Percentiles rank a stretch among this genome's conserved stretches.
Evolutionary conservation across 2,113 vertebrate species (phyloP).

Genomic region (Empidonax alnorum): DNA sequence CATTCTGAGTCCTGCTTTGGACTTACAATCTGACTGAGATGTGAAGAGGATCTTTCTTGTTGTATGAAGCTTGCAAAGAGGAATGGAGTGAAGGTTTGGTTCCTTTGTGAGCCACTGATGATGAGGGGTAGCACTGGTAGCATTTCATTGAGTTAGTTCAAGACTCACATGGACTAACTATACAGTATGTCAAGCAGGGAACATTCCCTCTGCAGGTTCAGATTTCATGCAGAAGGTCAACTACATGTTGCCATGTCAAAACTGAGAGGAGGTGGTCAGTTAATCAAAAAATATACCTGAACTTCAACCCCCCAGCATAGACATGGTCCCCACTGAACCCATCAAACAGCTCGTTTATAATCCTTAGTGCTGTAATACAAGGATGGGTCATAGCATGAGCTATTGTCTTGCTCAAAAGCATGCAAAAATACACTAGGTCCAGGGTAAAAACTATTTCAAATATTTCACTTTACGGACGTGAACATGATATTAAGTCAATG

Average conservation of each 20-base stretch:
- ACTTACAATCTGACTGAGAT: background rate
- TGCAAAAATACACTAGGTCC: background rate
- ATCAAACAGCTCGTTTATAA: background rate
- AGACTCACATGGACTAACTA: background rate
- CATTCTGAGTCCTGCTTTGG: background rate
- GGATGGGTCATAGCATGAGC: background rate
- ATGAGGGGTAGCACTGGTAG: background rate
- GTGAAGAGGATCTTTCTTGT: background rate
- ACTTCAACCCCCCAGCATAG: background rate
- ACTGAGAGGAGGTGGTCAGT: background rate
- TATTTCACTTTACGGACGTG: background rate
- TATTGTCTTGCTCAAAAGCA: background rate
- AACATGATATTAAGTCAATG: background rate
- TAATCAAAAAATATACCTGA: background rate
- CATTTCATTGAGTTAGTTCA: background rate
- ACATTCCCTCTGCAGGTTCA: background rate
- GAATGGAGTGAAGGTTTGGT: background rate
- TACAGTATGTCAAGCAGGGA: background rate
- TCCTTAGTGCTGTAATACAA: background rate
- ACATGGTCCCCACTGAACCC: background rate
- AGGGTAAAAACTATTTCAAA: background rate
- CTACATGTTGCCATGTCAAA: background rate
- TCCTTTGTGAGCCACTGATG: rapidly evolving
- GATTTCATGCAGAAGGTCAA: background rate
- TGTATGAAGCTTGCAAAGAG: background rate